A percentile compares a stretch with the other conserved stretches of the same genome.
These are phyloP conservation scores for Anoncus sp. DNA, from an alignment of 2,888 invertebrate species.

Conservation along the genomic window DNA sequence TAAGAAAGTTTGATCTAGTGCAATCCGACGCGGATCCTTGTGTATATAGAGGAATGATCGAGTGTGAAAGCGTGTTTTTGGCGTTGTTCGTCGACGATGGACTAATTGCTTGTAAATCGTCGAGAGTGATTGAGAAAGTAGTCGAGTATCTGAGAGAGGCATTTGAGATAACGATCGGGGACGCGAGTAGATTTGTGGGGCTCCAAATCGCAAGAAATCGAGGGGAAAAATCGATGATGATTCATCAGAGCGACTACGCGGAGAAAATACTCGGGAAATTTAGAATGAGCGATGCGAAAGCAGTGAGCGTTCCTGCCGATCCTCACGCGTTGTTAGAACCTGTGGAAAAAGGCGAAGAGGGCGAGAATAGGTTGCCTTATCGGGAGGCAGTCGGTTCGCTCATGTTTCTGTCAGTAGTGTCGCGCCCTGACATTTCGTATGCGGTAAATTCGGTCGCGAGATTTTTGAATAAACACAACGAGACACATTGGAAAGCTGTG, in stretches of 20 bases:
- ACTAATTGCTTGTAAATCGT: constrained; percentile 44
- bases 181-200: constrained; percentile 50
- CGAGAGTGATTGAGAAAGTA: background rate
- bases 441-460: constrained; percentile 61
- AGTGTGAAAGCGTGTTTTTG: constrained; percentile 36
- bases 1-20: constrained; percentile 41
- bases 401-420: constrained; percentile 61
- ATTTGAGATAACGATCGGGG: constrained; percentile 50
- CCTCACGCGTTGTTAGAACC: constrained; percentile 53
- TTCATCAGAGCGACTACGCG: constrained; percentile 58
- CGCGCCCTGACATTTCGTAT: constrained; percentile 63
- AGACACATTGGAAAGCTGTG: constrained; percentile 61
- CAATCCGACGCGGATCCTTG: constrained; percentile 44
- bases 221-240: constrained; percentile 11
- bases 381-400: constrained; percentile 67
- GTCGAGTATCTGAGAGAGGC: constrained; percentile 2
- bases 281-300: constrained; percentile 39
- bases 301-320: constrained; percentile 57
- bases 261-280: constrained; percentile 55
- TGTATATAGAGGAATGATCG: constrained; percentile 32
- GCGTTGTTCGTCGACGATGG: constrained; percentile 64
- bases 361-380: constrained; percentile 52
- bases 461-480: constrained; percentile 55
- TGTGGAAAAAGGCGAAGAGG: constrained; percentile 26
- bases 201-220: constrained; percentile 51